These are phyloP conservation scores for Stigmatopora nigra DNA, from an alignment of 2,113 vertebrate species.

Conservation along the genomic window DNA sequence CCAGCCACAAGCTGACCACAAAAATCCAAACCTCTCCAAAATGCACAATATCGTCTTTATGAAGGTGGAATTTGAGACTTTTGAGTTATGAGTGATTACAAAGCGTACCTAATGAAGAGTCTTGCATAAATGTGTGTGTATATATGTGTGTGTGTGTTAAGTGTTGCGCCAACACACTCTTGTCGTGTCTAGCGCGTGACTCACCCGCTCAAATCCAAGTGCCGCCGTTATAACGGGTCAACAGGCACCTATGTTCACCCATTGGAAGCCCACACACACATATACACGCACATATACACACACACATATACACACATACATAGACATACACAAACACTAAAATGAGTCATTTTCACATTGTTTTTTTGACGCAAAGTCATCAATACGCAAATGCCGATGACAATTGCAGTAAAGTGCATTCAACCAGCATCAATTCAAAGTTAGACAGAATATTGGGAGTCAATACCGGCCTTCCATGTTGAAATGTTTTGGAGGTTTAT, in stretches of 20 bases:
- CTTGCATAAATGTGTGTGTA: too few species aligned
- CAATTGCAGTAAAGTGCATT: too few species aligned
- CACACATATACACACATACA: constrained; percentile 5
- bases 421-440: too few species aligned
- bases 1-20: too few species aligned
- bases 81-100: too few species aligned
- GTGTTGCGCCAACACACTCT: constrained; percentile 51
- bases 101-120: too few species aligned
- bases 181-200: constrained; percentile 41
- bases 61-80: too few species aligned
- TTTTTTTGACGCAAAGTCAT: constrained; percentile 48
- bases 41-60: too few species aligned
- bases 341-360: constrained; percentile 60
- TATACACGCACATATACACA: constrained; percentile 17
- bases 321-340: constrained; percentile 31
- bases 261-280: constrained; percentile 39
- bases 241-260: constrained; percentile 45
- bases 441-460: too few species aligned
- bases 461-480: too few species aligned
- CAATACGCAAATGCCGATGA: neutral
- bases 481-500: too few species aligned
- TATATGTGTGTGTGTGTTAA: constrained; percentile 5
- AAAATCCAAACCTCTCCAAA: neutral
- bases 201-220: constrained; percentile 46
- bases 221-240: constrained; percentile 38